phyloP scores from a whole-genome alignment of 2,797 vertebrate species.

The Mareca strepera region DNA sequence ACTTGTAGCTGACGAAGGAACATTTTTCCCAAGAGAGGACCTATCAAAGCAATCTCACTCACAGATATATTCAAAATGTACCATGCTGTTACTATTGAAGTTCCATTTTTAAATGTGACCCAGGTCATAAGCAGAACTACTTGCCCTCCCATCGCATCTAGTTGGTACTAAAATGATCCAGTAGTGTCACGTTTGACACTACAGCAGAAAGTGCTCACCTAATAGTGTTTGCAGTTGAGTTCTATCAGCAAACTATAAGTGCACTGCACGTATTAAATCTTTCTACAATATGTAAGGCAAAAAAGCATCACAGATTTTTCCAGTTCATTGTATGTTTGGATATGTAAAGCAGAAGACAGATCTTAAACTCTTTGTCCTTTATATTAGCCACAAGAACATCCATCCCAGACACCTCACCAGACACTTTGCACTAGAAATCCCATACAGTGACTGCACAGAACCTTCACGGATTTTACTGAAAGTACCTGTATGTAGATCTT shows the following conservation, averaged over 20 bases:
- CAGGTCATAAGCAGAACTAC: background rate
- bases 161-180: background rate
- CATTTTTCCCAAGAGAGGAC: background rate
- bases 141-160: background rate
- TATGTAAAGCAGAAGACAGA: background rate
- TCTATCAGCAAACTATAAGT: too few relatives aligned
- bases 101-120: background rate
- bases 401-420: background rate
- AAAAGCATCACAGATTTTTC: background rate
- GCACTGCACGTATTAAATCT: background rate
- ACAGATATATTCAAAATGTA: background rate
- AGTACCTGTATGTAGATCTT: background rate
- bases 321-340: background rate
- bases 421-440: background rate
- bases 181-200: background rate
- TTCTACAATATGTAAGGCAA: background rate
- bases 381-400: background rate
- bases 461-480: background rate
- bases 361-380: background rate
- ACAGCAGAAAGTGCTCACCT: background rate
- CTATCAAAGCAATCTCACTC: background rate
- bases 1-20: background rate
- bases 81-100: background rate
- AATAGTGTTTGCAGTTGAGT: background rate
- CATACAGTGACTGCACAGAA: background rate